phyloP scores from a whole-genome alignment of 64 coral and sea anemone species.

The Cladopsammia gracilis region DNA sequence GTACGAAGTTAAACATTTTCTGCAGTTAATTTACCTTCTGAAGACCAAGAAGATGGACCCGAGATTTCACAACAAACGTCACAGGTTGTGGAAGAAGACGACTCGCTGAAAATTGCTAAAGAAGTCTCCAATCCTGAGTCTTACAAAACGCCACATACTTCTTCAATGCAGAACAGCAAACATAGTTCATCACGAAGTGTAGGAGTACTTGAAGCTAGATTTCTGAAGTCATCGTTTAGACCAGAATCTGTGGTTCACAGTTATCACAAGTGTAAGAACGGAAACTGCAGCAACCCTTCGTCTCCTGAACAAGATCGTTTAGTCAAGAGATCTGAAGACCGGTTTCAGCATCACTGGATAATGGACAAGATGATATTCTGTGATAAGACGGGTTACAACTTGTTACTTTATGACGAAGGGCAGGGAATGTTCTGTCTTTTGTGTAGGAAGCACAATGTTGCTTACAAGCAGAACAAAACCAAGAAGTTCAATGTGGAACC shows the following conservation, averaged over 20 bases:
- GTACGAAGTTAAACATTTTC: too few relatives aligned
- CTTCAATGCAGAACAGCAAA: neutral
- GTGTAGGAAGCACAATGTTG: constrained; percentile 6
- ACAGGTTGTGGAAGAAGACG: too few relatives aligned
- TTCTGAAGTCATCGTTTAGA: constrained; percentile 2
- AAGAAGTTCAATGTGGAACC: constrained; percentile 2
- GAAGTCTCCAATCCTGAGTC: neutral
- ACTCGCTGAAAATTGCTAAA: too few relatives aligned
- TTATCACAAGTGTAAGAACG: constrained; percentile 4
- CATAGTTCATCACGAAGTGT: neutral
- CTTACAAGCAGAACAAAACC: constrained; percentile 29
- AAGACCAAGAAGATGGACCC: neutral
- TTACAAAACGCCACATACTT: too few relatives aligned
- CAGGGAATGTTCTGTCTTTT: constrained; percentile 46
- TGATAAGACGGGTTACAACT: constrained; percentile 2
- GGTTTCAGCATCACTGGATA: constrained; percentile 30
- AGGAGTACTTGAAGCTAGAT: neutral
- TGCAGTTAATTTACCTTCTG: neutral
- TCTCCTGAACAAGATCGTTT: neutral
- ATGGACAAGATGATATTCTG: constrained; percentile 9
- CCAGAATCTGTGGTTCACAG: neutral
- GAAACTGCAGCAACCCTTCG: neutral
- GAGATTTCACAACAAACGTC: neutral
- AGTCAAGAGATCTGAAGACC: neutral
- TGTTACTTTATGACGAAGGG: constrained; percentile 17